Conservation (phyloP, 1,140 invertebrate species). For the Drosophila sturtevanti region DNA sequence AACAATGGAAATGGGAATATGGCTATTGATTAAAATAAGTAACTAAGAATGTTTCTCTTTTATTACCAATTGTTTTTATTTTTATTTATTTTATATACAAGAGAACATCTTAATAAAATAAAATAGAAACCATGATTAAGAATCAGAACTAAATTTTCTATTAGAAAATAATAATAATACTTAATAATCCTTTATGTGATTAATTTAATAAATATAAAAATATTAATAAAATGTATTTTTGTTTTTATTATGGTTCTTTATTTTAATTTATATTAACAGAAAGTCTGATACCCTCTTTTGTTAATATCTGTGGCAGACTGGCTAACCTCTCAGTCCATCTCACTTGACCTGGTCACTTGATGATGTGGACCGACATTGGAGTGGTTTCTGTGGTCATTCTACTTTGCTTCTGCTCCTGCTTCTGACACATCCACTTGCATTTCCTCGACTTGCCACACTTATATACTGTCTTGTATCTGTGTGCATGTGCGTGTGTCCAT, state of each 20-base stretch:
- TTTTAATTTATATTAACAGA: neutral
- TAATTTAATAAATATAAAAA: too few species aligned
- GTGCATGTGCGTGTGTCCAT: neutral
- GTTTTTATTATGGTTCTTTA: neutral
- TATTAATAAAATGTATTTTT: too few species aligned
- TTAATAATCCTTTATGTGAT: too few species aligned
- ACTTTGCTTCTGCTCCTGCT: neutral
- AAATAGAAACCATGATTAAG: too few species aligned
- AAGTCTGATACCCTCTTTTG: neutral
- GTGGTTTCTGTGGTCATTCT: slow-evolving; percentile 15
- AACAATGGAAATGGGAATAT: too few species aligned
- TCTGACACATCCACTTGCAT: slow-evolving; percentile 10
- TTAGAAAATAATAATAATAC: too few species aligned
- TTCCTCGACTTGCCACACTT: slow-evolving; percentile 4
- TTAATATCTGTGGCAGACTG: slow-evolving; percentile 12
- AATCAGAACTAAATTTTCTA: too few species aligned
- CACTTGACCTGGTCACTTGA: slow-evolving; percentile 14
- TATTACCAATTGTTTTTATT: too few species aligned
- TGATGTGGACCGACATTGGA: slow-evolving; percentile 3
- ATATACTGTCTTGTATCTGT: neutral
- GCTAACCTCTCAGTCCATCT: slow-evolving; percentile 3
- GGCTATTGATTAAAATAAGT: too few species aligned
- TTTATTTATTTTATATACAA: too few species aligned
- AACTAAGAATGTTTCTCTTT: too few species aligned
- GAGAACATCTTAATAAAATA: too few species aligned